A percentile compares a stretch with the other conserved stretches of the same genome.
phyloP scores from a whole-genome alignment of 1,140 invertebrate genomes.

The Cydia pomonella region DNA sequence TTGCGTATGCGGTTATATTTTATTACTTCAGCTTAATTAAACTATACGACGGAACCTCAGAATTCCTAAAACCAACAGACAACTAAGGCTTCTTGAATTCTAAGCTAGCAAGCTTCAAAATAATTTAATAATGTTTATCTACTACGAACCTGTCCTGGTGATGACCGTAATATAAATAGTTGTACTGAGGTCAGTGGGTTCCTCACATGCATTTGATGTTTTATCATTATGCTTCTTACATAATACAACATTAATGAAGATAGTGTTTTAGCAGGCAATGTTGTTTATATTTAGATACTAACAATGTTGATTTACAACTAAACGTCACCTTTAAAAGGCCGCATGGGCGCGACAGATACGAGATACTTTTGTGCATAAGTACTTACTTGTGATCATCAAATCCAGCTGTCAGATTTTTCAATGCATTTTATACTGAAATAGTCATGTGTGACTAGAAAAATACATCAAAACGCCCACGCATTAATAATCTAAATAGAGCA shows the following conservation, averaged over 20 bases:
- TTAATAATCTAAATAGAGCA: conserved; percentile 49
- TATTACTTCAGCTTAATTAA: background rate
- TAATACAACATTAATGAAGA: conserved; percentile 34
- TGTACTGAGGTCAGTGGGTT: conserved; percentile 44
- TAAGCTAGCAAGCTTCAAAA: background rate
- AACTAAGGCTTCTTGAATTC: conserved; percentile 5
- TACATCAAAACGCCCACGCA: conserved; percentile 35
- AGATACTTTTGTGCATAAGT: too few species aligned
- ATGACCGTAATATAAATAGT: conserved; percentile 38
- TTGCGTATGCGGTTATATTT: background rate
- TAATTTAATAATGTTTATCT: conserved; percentile 23
- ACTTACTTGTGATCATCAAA: background rate
- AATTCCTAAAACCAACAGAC: too few species aligned
- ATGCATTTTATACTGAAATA: too few species aligned
- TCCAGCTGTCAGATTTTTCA: too few species aligned
- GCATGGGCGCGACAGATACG: background rate
- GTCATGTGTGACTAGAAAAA: background rate
- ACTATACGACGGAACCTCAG: background rate
- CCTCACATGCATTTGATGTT: conserved; percentile 34
- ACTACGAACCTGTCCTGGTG: conserved; percentile 38
- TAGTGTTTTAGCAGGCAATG: conserved; percentile 2
- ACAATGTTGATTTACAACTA: conserved; percentile 3
- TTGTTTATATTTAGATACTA: conserved; percentile 16
- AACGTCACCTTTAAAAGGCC: background rate
- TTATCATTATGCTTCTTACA: conserved; percentile 36